Evolutionary conservation across 2,888 invertebrate genomes (phyloP).

Genomic region (Cyclophora punctaria): DNA sequence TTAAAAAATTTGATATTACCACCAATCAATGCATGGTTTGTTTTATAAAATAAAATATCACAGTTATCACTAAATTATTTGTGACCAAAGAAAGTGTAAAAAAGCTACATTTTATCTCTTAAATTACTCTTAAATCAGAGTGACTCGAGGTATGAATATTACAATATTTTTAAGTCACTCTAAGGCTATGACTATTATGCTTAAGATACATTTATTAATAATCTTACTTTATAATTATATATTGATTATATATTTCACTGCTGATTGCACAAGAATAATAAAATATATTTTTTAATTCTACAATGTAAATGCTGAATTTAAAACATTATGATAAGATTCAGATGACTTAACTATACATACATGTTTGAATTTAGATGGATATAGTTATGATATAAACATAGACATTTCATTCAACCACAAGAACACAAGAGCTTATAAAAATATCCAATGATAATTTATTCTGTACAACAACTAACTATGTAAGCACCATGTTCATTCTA

Average conservation of each 20-base stretch:
- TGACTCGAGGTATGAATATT: constrained; percentile 31
- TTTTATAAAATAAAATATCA: constrained; percentile 73
- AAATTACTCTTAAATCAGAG: constrained; percentile 37
- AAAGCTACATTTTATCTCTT: constrained; percentile 30
- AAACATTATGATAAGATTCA: too few species aligned
- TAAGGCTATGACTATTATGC: constrained; percentile 24
- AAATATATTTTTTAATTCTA: constrained; percentile 4
- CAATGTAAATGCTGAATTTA: constrained; percentile 5
- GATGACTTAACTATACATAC: constrained; percentile 11
- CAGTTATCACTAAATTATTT: constrained; percentile 72
- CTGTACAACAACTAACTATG: constrained; percentile 73
- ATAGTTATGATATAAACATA: constrained; percentile 1
- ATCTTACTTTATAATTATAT: constrained; percentile 16
- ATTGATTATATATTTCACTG: constrained; percentile 24
- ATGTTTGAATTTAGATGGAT: constrained; percentile 4
- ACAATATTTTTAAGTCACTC: constrained; percentile 26
- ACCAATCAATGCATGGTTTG: constrained; percentile 57
- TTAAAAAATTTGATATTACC: constrained; percentile 48
- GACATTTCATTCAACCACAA: constrained; percentile 20
- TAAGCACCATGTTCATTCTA: constrained; percentile 71
- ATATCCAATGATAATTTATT: constrained; percentile 68
- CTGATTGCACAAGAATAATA: constrained; percentile 40
- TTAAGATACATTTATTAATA: constrained; percentile 17
- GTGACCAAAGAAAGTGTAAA: constrained; percentile 61
- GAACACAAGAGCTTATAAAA: constrained; percentile 53